Conservation (phyloP, 2,113 vertebrate species). For the Ciconia maguari region DNA sequence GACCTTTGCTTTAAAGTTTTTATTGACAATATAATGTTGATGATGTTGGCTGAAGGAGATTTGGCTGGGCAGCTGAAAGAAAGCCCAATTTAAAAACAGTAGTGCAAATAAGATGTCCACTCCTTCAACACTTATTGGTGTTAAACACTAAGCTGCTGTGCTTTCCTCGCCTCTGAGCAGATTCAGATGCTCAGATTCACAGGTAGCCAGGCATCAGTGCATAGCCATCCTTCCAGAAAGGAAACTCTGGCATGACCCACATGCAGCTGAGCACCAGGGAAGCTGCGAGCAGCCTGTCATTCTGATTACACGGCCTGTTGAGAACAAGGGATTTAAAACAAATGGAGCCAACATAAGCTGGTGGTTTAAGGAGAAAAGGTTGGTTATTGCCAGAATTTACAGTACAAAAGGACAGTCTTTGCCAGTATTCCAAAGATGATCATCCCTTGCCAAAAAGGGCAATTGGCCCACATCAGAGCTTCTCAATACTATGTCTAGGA, state of each 20-base stretch:
- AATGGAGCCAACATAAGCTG: not conserved
- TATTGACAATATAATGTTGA: not conserved
- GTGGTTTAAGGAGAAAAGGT: constrained; percentile 20
- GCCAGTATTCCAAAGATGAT: not conserved
- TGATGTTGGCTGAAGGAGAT: not conserved
- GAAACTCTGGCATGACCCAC: not conserved
- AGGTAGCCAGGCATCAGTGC: not conserved
- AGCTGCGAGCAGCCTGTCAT: not conserved
- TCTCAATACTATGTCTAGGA: not conserved
- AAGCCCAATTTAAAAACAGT: not conserved
- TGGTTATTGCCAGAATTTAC: constrained; percentile 16
- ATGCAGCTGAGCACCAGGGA: not conserved
- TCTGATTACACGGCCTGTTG: not conserved
- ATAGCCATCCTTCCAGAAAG: not conserved
- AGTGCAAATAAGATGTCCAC: not conserved
- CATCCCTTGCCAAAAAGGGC: not conserved
- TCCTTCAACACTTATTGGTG: not conserved
- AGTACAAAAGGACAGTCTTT: not conserved
- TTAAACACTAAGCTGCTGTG: not conserved
- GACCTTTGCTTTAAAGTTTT: not conserved
- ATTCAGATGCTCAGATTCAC: not conserved
- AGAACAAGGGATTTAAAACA: constrained; percentile 21
- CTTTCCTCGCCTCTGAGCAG: not conserved
- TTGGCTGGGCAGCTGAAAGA: not conserved
- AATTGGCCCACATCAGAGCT: not conserved